phyloP scores from a whole-genome alignment of 2,113 vertebrate genomes.

The Coracopsis vasa region DNA sequence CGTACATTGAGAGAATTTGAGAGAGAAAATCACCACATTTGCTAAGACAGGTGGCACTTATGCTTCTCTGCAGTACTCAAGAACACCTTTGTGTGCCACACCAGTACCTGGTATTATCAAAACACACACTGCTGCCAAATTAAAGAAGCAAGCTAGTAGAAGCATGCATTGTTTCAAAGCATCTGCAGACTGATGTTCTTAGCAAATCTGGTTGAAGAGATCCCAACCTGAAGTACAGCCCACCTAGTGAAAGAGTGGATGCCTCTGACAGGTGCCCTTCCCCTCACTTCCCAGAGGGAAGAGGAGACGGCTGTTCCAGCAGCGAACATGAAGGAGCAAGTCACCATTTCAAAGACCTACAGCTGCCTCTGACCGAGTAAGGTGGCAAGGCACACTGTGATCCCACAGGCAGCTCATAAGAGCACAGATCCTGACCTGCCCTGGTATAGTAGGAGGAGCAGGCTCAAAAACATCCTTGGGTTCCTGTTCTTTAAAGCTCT shows the following conservation, averaged over 20 bases:
- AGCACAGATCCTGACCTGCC: neutral
- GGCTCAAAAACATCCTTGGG: neutral
- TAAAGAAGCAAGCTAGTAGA: neutral
- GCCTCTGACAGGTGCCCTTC: neutral
- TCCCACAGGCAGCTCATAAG: neutral
- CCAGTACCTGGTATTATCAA: neutral
- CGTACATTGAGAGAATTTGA: neutral
- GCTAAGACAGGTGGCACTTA: neutral
- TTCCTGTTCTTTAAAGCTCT: neutral
- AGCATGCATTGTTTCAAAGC: neutral
- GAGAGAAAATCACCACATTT: neutral
- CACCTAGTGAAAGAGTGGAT: neutral
- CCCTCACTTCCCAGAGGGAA: neutral
- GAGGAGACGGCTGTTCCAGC: neutral
- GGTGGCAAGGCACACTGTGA: rapidly evolving
- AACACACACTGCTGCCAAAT: neutral
- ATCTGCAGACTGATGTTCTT: neutral
- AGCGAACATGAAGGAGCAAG: neutral
- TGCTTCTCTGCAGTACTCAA: rapidly evolving
- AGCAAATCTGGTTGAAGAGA: neutral
- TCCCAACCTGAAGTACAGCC: neutral
- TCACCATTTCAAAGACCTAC: neutral
- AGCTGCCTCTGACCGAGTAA: rapidly evolving
- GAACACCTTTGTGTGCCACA: neutral
- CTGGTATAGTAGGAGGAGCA: neutral